These are phyloP conservation scores for Chrysomallon squamiferum DNA, from an alignment of 1,140 invertebrate species.

Conservation along the genomic window DNA sequence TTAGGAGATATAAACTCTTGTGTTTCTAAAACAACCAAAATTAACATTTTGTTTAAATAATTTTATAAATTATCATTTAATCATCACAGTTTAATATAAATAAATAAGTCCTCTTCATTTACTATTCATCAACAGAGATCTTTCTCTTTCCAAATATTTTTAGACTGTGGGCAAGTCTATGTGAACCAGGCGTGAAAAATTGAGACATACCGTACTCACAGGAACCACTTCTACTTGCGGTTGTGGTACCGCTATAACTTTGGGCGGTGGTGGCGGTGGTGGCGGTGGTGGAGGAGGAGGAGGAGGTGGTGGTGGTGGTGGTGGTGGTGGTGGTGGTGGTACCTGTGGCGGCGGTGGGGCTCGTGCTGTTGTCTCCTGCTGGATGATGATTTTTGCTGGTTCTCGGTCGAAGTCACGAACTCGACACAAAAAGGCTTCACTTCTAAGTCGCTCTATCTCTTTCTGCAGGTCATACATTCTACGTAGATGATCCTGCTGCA, in stretches of 20 bases:
- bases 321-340: neutral
- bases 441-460: conserved; percentile 48
- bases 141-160: no score
- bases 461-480: conserved; percentile 54
- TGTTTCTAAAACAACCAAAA: no score
- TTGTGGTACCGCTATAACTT: neutral
- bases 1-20: no score
- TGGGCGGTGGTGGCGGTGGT: no score
- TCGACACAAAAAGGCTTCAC: conserved; percentile 36
- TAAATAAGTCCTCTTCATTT: no score
- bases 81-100: no score
- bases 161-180: neutral
- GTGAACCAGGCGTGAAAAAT: neutral
- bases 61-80: no score
- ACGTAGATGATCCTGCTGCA: conserved; percentile 50
- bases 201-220: neutral
- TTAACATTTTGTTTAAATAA: no score
- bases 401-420: conserved; percentile 13
- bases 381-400: conserved; percentile 26
- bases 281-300: neutral
- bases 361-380: conserved; percentile 8
- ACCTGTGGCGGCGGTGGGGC: neutral
- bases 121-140: no score
- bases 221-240: neutral
- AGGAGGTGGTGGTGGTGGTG: neutral